Evolutionary conservation across 2,113 vertebrate species (phyloP).

Genomic region (Pantherophis guttatus): DNA sequence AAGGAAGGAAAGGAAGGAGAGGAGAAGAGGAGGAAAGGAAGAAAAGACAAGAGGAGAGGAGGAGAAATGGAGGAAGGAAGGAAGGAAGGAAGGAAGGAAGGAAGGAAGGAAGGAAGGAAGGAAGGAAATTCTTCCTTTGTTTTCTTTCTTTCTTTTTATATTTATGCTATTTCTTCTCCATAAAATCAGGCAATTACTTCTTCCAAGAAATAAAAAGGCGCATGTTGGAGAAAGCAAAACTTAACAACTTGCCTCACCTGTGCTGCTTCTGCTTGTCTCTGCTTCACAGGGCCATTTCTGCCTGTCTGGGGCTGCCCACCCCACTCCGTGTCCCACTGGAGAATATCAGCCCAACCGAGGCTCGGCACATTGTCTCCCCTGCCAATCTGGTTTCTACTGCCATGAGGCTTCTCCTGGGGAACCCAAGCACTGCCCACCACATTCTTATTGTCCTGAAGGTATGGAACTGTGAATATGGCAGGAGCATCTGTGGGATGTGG

Average conservation of each 20-base stretch:
- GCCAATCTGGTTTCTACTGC: constrained; percentile 86
- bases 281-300: constrained; percentile 84
- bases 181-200: neutral
- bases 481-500: neutral
- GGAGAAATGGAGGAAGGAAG: too few relatives aligned
- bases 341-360: constrained; percentile 82
- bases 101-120: too few relatives aligned
- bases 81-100: rapidly evolving
- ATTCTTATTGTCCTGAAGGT: constrained; percentile 87
- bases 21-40: too few relatives aligned
- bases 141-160: neutral
- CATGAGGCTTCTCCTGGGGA: constrained; percentile 75
- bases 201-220: neutral
- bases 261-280: neutral
- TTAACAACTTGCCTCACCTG: neutral
- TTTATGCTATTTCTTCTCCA: neutral
- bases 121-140: neutral
- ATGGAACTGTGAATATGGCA: neutral
- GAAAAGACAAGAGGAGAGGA: too few relatives aligned
- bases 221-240: too few relatives aligned
- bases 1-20: too few relatives aligned
- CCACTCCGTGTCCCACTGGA: constrained; percentile 77
- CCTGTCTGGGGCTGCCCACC: constrained; percentile 69
- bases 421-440: constrained; percentile 76
- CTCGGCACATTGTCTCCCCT: constrained; percentile 77